A percentile compares a stretch with the other conserved stretches of the same genome.
phyloP scores from a whole-genome alignment of 2,797 vertebrate species.

The Perodicticus potto region DNA sequence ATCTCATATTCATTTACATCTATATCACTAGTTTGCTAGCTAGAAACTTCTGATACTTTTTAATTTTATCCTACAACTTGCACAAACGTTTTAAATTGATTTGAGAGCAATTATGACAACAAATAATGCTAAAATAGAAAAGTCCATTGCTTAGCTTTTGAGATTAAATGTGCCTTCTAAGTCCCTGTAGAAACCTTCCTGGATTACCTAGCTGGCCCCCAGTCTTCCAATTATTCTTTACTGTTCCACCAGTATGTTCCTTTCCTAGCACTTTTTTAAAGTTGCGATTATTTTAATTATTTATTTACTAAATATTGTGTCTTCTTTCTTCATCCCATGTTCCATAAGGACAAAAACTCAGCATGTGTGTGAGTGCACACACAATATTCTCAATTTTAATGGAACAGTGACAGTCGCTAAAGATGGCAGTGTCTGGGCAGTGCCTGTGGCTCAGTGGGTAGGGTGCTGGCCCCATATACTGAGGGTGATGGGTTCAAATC shows the following conservation, averaged over 20 bases:
- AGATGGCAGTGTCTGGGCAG: not conserved
- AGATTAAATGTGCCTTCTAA: not conserved
- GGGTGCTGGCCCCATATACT: too few relatives aligned
- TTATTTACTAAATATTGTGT: not conserved
- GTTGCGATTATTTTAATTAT: not conserved
- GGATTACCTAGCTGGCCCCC: not conserved
- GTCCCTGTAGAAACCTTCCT: not conserved
- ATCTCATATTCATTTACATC: not conserved
- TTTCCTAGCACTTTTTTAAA: not conserved
- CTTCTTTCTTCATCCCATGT: not conserved
- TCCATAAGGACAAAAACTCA: not conserved
- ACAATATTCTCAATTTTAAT: not conserved
- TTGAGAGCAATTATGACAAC: not conserved
- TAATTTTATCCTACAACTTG: conserved; percentile 12
- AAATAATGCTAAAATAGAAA: conserved; percentile 38
- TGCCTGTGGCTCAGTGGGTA: too few relatives aligned
- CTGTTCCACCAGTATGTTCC: not conserved
- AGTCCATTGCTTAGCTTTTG: not conserved
- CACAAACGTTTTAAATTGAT: not conserved
- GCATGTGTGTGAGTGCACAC: not conserved
- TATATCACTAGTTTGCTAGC: not conserved
- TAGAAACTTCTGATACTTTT: not conserved
- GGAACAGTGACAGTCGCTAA: not conserved
- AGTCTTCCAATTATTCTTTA: not conserved
- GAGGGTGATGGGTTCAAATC: too few relatives aligned